Conservation (phyloP, 2,113 vertebrate species). For the Psittacula cyanocephala region DNA sequence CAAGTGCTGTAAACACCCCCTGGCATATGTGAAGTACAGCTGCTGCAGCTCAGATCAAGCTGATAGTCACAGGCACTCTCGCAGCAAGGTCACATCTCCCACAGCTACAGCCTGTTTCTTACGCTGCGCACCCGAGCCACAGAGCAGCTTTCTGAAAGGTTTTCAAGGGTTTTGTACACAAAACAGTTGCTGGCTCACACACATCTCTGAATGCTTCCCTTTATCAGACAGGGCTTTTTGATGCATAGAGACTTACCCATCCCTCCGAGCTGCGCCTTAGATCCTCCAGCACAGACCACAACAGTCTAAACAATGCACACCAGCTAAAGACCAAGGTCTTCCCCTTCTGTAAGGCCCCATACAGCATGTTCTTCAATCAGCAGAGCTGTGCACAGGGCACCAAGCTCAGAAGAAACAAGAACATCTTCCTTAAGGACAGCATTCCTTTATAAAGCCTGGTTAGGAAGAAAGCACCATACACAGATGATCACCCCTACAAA, state of each 20-base stretch:
- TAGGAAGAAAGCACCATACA: neutral
- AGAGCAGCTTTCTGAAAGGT: fast-evolving
- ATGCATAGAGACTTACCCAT: fast-evolving
- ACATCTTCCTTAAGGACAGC: fast-evolving
- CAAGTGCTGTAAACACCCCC: neutral
- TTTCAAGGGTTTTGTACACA: fast-evolving
- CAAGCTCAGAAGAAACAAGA: fast-evolving
- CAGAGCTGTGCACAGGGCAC: fast-evolving
- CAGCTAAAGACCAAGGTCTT: fast-evolving
- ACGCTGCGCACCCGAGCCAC: neutral
- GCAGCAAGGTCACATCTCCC: fast-evolving
- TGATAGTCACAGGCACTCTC: fast-evolving
- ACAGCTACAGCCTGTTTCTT: neutral
- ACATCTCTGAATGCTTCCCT: fast-evolving
- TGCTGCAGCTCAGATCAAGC: neutral
- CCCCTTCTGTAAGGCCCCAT: fast-evolving
- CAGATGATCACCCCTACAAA: fast-evolving
- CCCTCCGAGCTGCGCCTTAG: fast-evolving
- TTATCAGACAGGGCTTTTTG: neutral
- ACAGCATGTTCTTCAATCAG: fast-evolving
- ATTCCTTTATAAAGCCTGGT: fast-evolving
- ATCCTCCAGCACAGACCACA: neutral
- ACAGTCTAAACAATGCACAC: fast-evolving
- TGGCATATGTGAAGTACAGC: fast-evolving
- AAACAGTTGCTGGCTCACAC: neutral